These are phyloP conservation scores for Serinus canaria DNA, from an alignment of 2,113 vertebrate genomes.

Conservation along the genomic window DNA sequence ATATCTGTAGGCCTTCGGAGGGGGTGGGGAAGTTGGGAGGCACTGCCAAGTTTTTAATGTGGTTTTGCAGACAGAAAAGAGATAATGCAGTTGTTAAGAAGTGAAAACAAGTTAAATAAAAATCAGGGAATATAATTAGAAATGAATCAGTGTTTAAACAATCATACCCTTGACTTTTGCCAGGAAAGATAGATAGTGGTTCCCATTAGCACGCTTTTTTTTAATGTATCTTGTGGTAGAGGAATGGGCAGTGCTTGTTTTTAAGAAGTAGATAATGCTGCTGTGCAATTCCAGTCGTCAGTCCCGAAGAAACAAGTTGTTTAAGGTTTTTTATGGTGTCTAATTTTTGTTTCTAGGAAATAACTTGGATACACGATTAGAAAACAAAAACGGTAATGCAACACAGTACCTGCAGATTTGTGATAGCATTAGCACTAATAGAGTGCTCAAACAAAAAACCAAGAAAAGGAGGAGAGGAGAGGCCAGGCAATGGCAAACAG, in stretches of 20 bases:
- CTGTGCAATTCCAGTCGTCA: constrained; percentile 53
- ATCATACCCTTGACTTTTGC: background rate
- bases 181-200: background rate
- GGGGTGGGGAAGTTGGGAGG: background rate
- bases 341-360: constrained; percentile 80
- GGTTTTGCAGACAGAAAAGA: background rate
- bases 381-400: constrained; percentile 88
- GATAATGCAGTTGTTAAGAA: background rate
- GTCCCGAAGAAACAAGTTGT: constrained; percentile 13
- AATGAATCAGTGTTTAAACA: background rate
- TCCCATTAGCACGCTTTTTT: background rate
- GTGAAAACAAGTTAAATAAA: background rate
- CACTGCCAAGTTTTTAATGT: background rate
- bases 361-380: constrained; percentile 85
- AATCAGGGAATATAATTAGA: background rate
- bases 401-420: constrained; percentile 94
- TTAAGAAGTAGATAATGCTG: background rate
- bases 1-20: background rate
- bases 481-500: constrained; percentile 93
- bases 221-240: background rate
- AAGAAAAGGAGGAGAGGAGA: constrained; percentile 96
- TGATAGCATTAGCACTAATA: constrained; percentile 85
- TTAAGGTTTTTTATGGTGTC: constrained; percentile 64
- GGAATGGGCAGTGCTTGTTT: background rate
- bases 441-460: constrained; percentile 90